Evolutionary conservation across 1,140 invertebrate species (phyloP).

Genomic region (Rhyzopertha dominica): DNA sequence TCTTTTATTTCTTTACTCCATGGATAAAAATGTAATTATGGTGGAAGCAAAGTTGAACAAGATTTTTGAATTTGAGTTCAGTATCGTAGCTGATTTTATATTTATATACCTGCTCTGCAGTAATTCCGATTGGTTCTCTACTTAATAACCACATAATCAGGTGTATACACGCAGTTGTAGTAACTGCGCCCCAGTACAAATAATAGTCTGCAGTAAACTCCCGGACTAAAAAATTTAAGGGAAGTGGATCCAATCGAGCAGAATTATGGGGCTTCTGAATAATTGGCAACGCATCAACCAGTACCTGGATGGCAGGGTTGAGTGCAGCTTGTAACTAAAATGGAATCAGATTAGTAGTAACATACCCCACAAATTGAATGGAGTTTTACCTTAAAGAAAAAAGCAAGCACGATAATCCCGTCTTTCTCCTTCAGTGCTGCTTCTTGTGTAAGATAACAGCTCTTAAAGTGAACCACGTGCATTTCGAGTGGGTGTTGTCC

Average conservation of each 20-base stretch:
- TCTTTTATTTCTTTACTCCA: too few species aligned
- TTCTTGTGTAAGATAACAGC: slow-evolving; percentile 53
- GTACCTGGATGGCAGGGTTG: slow-evolving; percentile 48
- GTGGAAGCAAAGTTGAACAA: too few species aligned
- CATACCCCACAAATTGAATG: not conserved
- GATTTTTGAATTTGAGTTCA: too few species aligned
- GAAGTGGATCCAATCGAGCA: slow-evolving; percentile 47
- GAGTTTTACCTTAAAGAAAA: slow-evolving; percentile 51
- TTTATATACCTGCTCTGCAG: slow-evolving; percentile 36
- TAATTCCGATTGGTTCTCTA: slow-evolving; percentile 37
- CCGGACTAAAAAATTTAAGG: slow-evolving; percentile 50
- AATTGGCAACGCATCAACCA: slow-evolving; percentile 48
- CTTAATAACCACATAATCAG: slow-evolving; percentile 41
- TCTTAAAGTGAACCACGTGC: slow-evolving; percentile 53
- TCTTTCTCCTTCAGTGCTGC: slow-evolving; percentile 51
- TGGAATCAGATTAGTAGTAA: not conserved
- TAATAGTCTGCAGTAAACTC: slow-evolving; percentile 59
- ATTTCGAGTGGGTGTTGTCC: slow-evolving; percentile 55
- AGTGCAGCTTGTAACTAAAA: slow-evolving; percentile 50
- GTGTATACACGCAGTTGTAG: slow-evolving; percentile 33
- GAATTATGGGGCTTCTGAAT: slow-evolving; percentile 50
- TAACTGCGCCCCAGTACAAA: slow-evolving; percentile 61
- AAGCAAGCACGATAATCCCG: slow-evolving; percentile 54
- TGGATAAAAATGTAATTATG: too few species aligned
- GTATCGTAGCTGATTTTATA: too few species aligned